A percentile compares a stretch with the other conserved stretches of the same genome.
phyloP scores from a whole-genome alignment of 2,113 vertebrate genomes.

The Trinectes maculatus region DNA sequence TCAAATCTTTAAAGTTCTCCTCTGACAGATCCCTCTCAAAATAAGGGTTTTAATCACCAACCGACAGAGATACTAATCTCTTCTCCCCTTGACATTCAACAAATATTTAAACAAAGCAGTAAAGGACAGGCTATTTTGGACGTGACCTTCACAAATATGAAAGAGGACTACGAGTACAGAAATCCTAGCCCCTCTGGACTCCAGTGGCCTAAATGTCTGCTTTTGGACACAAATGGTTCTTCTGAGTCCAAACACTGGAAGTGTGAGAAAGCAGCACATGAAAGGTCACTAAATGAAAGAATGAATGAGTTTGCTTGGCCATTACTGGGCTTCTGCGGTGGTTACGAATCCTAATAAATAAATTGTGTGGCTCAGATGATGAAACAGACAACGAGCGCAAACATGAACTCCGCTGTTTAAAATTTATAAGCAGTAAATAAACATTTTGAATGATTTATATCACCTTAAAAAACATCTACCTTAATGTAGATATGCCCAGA shows the following conservation, averaged over 20 bases:
- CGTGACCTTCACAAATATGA: constrained; percentile 13
- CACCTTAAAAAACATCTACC: no score
- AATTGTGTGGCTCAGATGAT: no score
- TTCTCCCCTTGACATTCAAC: constrained; percentile 11
- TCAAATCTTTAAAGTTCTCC: neutral
- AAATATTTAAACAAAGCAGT: constrained; percentile 13
- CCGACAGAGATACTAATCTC: neutral
- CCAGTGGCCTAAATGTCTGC: constrained; percentile 1
- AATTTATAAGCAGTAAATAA: neutral
- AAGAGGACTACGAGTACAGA: neutral
- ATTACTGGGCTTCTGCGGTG: neutral
- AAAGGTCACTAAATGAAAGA: constrained; percentile 8
- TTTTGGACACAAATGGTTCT: neutral
- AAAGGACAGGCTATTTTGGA: neutral
- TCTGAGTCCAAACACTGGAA: neutral
- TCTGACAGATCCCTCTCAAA: neutral
- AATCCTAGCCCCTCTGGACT: neutral
- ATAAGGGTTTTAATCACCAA: neutral
- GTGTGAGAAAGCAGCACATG: neutral
- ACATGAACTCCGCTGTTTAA: neutral
- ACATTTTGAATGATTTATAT: neutral
- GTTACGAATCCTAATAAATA: constrained; percentile 4
- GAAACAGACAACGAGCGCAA: neutral
- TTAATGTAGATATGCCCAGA: neutral
- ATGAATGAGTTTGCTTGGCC: neutral